These are phyloP conservation scores for Chouioia cunea DNA, from an alignment of 2,888 invertebrate species.

Conservation along the genomic window DNA sequence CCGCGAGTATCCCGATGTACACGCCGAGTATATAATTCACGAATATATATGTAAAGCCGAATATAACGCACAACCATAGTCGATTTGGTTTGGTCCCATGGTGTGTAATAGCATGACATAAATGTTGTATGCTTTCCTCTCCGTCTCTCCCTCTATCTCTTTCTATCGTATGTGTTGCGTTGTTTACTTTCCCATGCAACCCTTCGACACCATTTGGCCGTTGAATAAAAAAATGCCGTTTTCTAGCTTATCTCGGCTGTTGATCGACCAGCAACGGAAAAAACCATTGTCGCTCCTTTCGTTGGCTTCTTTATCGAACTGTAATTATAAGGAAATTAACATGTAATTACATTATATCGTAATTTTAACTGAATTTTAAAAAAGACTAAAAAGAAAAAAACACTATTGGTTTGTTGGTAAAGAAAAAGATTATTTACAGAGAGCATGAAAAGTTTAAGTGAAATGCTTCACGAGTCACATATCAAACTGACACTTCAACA, in stretches of 20 bases:
- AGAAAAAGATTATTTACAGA: too few relatives aligned
- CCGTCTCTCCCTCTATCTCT: constrained; percentile 9
- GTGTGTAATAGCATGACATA: not conserved
- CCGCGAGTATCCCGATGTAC: not conserved
- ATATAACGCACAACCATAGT: constrained; percentile 26
- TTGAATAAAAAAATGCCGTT: constrained; percentile 12
- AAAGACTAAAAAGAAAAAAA: too few relatives aligned
- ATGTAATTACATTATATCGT: too few relatives aligned
- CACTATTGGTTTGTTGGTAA: too few relatives aligned
- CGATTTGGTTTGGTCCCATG: constrained; percentile 23
- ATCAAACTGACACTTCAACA: constrained; percentile 10
- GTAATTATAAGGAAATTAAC: constrained; percentile 41
- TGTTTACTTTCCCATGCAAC: constrained; percentile 29
- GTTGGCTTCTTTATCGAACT: constrained; percentile 24
- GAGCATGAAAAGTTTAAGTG: too few relatives aligned
- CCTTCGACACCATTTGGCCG: constrained; percentile 22
- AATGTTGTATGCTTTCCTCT: not conserved
- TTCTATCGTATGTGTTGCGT: too few relatives aligned
- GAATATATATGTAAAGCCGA: not conserved
- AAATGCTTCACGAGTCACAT: too few relatives aligned
- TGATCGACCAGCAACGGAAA: constrained; percentile 40
- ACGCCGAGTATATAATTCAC: not conserved
- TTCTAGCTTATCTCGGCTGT: constrained; percentile 27
- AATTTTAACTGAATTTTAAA: too few relatives aligned
- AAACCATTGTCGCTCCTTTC: constrained; percentile 15